Evolutionary conservation across 2,797 vertebrate species (phyloP).

Genomic region (Halcyon chelicuti): DNA sequence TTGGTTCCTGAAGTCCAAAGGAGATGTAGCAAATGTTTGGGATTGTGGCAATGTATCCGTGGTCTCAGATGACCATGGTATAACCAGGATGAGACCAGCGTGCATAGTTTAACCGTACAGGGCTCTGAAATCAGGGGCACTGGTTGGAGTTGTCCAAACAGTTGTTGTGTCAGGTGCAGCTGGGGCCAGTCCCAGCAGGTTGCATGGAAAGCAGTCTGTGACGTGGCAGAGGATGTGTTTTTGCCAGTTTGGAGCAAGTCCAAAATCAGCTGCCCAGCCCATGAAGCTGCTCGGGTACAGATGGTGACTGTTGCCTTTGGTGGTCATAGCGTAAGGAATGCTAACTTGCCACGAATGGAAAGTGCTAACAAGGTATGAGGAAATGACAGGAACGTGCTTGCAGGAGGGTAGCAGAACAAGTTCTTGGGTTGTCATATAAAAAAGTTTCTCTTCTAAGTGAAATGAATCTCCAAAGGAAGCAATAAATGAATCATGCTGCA

Average conservation of each 20-base stretch:
- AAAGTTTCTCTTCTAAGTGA: not conserved
- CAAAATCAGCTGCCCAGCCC: constrained; percentile 53
- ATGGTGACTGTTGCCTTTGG: constrained; percentile 53
- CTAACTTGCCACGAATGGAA: not conserved
- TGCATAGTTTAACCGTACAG: constrained; percentile 72
- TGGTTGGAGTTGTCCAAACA: constrained; percentile 79
- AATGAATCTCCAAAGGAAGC: not conserved
- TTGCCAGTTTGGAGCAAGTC: constrained; percentile 65
- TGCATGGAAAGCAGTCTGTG: constrained; percentile 77
- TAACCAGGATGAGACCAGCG: constrained; percentile 64
- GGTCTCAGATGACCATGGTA: constrained; percentile 79
- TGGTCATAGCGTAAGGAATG: not conserved
- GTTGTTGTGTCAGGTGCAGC: constrained; percentile 89
- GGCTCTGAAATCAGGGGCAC: constrained; percentile 85
- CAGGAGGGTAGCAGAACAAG: not conserved
- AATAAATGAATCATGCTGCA: not conserved
- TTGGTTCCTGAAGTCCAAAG: constrained; percentile 67
- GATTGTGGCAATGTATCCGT: constrained; percentile 63
- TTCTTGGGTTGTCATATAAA: not conserved
- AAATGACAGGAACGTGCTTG: constrained; percentile 24
- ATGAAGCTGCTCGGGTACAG: constrained; percentile 44
- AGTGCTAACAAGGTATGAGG: constrained; percentile 46
- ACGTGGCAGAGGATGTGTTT: constrained; percentile 51
- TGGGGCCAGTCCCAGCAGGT: constrained; percentile 68
- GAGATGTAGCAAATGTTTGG: constrained; percentile 79